Percentiles rank a stretch among this genome's conserved stretches.
Conservation (phyloP, 2,797 vertebrate species). For the Macrochelys suwanniensis region DNA sequence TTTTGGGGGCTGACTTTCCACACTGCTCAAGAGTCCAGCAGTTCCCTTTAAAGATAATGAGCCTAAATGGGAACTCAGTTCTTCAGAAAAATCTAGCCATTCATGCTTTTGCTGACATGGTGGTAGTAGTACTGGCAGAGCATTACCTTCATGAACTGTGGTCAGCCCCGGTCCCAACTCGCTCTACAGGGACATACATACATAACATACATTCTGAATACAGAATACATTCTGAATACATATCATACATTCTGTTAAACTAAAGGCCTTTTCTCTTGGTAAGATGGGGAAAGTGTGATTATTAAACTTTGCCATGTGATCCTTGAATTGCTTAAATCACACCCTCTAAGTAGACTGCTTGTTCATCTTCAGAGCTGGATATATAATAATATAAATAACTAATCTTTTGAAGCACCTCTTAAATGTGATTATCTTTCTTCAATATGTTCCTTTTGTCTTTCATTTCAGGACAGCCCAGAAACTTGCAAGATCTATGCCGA, state of each 20-base stretch:
- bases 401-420: not conserved
- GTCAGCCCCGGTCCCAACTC: constrained; percentile 6
- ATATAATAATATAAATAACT: not conserved
- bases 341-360: not conserved
- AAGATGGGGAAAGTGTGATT: not conserved
- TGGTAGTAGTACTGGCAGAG: not conserved
- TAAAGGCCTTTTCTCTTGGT: not conserved
- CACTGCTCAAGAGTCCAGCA: not conserved
- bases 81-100: not conserved
- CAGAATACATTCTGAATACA: not conserved
- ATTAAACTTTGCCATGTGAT: accelerated
- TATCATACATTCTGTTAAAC: not conserved
- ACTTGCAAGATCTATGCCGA: constrained; percentile 96
- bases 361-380: not conserved
- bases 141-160: not conserved
- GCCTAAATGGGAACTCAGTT: not conserved
- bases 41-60: not conserved
- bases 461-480: constrained; percentile 92
- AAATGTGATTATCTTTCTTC: constrained; percentile 32
- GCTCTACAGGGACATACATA: not conserved
- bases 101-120: not conserved
- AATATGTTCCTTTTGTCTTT: constrained; percentile 71
- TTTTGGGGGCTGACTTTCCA: not conserved
- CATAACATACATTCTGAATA: not conserved
- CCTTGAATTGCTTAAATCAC: not conserved